These are phyloP conservation scores for Holotrichia oblita DNA, from an alignment of 1,140 invertebrate species.

Conservation along the genomic window DNA sequence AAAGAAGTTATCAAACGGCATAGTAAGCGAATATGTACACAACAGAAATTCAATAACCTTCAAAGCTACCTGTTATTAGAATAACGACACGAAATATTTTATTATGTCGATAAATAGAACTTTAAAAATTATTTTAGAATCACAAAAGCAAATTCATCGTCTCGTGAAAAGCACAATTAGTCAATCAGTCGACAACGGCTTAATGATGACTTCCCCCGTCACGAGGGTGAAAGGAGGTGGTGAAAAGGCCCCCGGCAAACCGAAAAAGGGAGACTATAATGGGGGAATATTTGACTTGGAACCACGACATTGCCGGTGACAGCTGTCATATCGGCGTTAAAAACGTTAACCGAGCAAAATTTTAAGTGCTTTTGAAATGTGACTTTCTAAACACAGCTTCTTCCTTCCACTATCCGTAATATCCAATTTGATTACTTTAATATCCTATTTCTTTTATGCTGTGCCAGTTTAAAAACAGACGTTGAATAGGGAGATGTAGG, in stretches of 20 bases:
- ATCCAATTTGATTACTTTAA: conserved; percentile 10
- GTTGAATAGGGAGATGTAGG: too few species aligned
- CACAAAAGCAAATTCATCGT: not conserved
- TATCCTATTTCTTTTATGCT: not conserved
- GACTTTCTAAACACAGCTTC: conserved; percentile 9
- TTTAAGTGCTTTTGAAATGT: conserved; percentile 40
- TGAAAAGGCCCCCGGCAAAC: conserved; percentile 42
- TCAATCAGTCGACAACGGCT: conserved; percentile 50
- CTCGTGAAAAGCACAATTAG: conserved; percentile 46
- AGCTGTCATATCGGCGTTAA: conserved; percentile 48
- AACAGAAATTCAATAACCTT: too few species aligned
- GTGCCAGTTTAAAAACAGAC: not conserved
- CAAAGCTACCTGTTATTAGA: too few species aligned
- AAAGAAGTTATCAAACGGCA: too few species aligned
- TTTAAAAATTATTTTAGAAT: conserved; percentile 1
- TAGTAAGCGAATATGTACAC: too few species aligned
- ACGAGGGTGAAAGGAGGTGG: conserved; percentile 38
- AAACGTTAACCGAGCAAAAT: conserved; percentile 45
- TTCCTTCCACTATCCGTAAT: conserved; percentile 18
- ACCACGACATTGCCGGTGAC: conserved; percentile 51
- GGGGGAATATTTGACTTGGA: conserved; percentile 43
- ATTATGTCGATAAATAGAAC: not conserved
- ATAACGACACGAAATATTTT: too few species aligned
- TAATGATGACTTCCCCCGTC: conserved; percentile 40
- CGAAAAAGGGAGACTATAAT: conserved; percentile 43